Percentiles rank a stretch among this genome's conserved stretches.
These are phyloP conservation scores for Gadopsis marmoratus DNA, from an alignment of 2,797 vertebrate genomes.

Conservation along the genomic window DNA sequence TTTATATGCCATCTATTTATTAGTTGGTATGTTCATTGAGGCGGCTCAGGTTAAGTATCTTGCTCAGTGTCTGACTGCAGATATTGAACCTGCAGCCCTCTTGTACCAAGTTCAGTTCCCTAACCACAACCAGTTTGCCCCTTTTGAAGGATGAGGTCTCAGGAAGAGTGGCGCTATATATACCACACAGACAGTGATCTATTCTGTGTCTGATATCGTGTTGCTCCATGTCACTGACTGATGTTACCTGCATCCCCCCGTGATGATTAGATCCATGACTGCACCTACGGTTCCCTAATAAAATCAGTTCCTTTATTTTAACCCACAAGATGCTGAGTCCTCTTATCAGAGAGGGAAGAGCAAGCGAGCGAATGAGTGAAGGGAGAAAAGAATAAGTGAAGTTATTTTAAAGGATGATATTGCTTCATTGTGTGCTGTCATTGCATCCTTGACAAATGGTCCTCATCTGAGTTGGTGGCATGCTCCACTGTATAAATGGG, in stretches of 20 bases:
- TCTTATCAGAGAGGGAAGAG: slow-evolving; percentile 29
- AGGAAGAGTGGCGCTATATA: slow-evolving; percentile 79
- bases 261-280: slow-evolving; percentile 85
- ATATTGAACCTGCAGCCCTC: slow-evolving; percentile 86
- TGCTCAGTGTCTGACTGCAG: slow-evolving; percentile 84
- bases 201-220: slow-evolving; percentile 83
- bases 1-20: slow-evolving; percentile 86
- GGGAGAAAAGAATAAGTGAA: slow-evolving; percentile 47
- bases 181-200: slow-evolving; percentile 83
- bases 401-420: slow-evolving; percentile 77
- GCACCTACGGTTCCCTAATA: slow-evolving; percentile 80
- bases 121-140: slow-evolving; percentile 86
- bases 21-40: slow-evolving; percentile 84
- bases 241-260: slow-evolving; percentile 80
- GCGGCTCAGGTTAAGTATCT: slow-evolving; percentile 87
- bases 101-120: slow-evolving; percentile 87
- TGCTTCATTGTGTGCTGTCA: slow-evolving; percentile 70
- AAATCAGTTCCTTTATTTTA: slow-evolving; percentile 81
- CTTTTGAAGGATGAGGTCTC: slow-evolving; percentile 85
- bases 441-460: slow-evolving; percentile 79
- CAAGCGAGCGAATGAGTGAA: slow-evolving; percentile 39
- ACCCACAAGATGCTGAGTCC: slow-evolving; percentile 58
- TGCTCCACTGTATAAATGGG: slow-evolving; percentile 72
- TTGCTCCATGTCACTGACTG: slow-evolving; percentile 86
- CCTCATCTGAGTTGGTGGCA: slow-evolving; percentile 74